Conservation (phyloP, 2,797 vertebrate species). For the Coccyzus lansbergi region DNA sequence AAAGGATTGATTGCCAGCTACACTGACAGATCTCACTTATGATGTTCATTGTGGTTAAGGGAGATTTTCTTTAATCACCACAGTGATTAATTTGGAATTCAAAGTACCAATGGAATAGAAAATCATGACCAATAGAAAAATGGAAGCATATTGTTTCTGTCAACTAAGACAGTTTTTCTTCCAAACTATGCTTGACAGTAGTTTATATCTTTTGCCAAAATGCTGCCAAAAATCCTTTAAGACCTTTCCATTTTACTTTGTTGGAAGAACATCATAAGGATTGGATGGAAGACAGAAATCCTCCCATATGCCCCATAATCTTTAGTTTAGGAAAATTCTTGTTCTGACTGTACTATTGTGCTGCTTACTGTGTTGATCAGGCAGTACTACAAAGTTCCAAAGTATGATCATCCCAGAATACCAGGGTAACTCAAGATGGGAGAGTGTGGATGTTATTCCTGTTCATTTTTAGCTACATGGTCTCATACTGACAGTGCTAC, state of each 20-base stretch:
- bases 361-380: background rate
- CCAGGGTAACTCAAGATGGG: background rate
- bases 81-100: background rate
- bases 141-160: background rate
- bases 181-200: background rate
- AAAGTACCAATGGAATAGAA: background rate
- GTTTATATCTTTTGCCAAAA: background rate
- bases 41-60: background rate
- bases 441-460: background rate
- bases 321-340: background rate
- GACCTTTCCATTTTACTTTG: background rate
- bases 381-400: background rate
- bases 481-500: background rate
- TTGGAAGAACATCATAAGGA: background rate
- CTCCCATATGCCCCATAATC: background rate
- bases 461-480: background rate
- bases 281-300: background rate
- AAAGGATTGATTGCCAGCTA: fast-evolving
- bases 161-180: background rate
- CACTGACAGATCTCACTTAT: background rate
- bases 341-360: background rate
- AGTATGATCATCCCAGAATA: background rate
- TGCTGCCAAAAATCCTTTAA: slow-evolving; percentile 17
- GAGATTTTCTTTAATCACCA: background rate
- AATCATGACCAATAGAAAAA: slow-evolving; percentile 22